Conservation (phyloP, 2,113 vertebrate genomes). For the Neoarius graeffei region DNA sequence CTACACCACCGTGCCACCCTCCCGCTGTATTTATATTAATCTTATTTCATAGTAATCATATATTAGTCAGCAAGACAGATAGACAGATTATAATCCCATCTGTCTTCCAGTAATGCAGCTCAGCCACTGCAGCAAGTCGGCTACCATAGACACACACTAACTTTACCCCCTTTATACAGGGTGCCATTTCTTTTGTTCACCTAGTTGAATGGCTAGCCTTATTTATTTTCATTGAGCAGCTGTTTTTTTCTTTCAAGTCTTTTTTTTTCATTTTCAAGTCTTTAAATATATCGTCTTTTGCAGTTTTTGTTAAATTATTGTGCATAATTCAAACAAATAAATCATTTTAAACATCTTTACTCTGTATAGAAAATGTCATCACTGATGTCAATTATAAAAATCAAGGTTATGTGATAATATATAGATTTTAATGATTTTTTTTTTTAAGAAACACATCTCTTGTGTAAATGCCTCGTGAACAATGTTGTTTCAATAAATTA, state of each 20-base stretch:
- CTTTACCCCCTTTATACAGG: no score
- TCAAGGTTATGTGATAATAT: neutral
- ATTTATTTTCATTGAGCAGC: neutral
- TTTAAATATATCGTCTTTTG: neutral
- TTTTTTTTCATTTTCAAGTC: neutral
- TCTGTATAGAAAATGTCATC: neutral
- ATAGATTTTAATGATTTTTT: neutral
- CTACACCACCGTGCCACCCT: no score
- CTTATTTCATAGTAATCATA: no score
- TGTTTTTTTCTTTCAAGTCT: no score
- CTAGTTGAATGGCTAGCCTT: neutral
- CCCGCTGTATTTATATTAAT: no score
- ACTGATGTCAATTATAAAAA: neutral
- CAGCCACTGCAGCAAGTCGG: no score
- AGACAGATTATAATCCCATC: no score
- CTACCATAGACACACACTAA: no score
- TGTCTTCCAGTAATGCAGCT: no score
- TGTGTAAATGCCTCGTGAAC: neutral
- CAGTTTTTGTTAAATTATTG: neutral
- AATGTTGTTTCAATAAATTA: neutral
- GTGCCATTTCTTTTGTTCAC: no score
- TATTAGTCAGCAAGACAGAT: no score
- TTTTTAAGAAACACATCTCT: neutral
- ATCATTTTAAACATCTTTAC: neutral
- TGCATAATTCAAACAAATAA: neutral